phyloP scores from a whole-genome alignment of 2,797 vertebrate species.

The Coccyzus lansbergi region DNA sequence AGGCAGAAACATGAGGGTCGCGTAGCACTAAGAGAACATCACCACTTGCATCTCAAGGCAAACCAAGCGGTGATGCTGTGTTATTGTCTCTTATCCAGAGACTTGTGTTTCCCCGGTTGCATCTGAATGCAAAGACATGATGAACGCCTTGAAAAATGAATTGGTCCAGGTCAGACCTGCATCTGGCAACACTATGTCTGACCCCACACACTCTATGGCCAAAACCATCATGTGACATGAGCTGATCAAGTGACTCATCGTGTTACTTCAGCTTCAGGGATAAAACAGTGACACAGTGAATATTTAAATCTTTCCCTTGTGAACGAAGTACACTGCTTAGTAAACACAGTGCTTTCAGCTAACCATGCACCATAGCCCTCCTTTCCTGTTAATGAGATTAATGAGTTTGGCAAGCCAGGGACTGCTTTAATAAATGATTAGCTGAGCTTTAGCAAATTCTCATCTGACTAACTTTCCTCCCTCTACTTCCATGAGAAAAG shows the following conservation, averaged over 20 bases:
- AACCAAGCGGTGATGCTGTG: background rate
- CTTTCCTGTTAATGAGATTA: constrained; percentile 67
- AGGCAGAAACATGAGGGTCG: rapidly evolving
- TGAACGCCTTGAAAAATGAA: background rate
- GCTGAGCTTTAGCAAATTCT: constrained; percentile 59
- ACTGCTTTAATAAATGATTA: constrained; percentile 71
- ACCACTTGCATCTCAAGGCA: background rate
- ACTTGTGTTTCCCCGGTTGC: rapidly evolving
- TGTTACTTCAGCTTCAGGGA: constrained; percentile 14
- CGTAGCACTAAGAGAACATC: rapidly evolving
- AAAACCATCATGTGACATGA: background rate
- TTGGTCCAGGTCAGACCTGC: background rate
- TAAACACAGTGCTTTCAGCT: constrained; percentile 46
- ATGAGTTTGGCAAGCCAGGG: constrained; percentile 48
- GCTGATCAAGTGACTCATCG: constrained; percentile 44
- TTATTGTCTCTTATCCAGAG: background rate
- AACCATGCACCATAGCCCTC: background rate
- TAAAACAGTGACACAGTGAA: constrained; percentile 43
- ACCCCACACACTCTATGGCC: background rate
- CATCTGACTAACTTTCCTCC: constrained; percentile 45
- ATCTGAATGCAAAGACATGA: background rate
- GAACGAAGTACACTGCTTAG: background rate
- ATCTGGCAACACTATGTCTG: background rate
- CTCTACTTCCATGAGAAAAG: background rate
- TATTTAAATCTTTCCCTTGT: constrained; percentile 60